Conservation (phyloP, 1,140 invertebrate genomes). For the Drosophila kurseongensis region DNA sequence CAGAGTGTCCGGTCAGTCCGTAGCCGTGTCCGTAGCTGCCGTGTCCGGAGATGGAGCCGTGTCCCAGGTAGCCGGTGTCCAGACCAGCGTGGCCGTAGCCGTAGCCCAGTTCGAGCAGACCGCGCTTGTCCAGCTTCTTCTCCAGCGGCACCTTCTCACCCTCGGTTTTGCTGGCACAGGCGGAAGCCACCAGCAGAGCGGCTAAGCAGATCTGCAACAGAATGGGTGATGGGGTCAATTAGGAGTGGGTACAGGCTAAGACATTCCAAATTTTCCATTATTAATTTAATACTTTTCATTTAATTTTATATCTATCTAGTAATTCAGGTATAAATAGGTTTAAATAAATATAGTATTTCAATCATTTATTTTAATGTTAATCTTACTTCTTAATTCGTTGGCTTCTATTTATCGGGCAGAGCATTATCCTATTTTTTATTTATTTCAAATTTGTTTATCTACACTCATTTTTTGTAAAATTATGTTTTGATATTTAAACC, state of each 20-base stretch:
- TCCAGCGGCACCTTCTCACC: slow-evolving; percentile 86
- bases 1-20: slow-evolving; percentile 67
- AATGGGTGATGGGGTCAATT: slow-evolving; percentile 6
- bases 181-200: slow-evolving; percentile 89
- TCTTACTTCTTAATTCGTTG: too few relatives aligned
- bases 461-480: too few relatives aligned
- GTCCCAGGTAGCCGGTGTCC: slow-evolving; percentile 88
- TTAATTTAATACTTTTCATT: too few relatives aligned
- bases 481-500: too few relatives aligned
- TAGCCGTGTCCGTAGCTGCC: slow-evolving; percentile 81
- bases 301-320: too few relatives aligned
- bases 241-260: background rate
- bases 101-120: slow-evolving; percentile 87
- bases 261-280: background rate
- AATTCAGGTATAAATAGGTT: too few relatives aligned
- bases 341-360: too few relatives aligned
- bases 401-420: too few relatives aligned
- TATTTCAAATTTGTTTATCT: too few relatives aligned
- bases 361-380: too few relatives aligned
- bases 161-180: slow-evolving; percentile 85
- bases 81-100: slow-evolving; percentile 87
- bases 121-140: slow-evolving; percentile 87
- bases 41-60: slow-evolving; percentile 86
- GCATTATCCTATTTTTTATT: too few relatives aligned
- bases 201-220: slow-evolving; percentile 88